Conservation (phyloP, 2,888 invertebrate species). For the Cordylochernes scorpioides region DNA sequence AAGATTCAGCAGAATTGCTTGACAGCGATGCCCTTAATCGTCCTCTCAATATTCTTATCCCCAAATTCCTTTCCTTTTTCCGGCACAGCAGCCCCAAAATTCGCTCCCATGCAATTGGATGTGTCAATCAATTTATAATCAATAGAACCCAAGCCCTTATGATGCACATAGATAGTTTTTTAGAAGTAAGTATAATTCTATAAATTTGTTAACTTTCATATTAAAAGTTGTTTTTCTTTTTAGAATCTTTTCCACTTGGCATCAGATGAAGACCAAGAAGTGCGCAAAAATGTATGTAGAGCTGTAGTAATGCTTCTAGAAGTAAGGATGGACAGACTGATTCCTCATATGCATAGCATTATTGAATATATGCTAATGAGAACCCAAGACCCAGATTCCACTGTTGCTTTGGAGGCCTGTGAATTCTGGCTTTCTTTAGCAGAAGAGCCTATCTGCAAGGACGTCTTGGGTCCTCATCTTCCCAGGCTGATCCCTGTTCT, state of each 20-base stretch:
- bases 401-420: conserved; percentile 88
- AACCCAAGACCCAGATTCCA: conserved; percentile 67
- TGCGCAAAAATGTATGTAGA: conserved; percentile 89
- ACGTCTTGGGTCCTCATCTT: conserved; percentile 59
- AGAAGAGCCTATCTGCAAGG: conserved; percentile 74
- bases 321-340: conserved; percentile 71
- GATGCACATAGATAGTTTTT: conserved; percentile 72
- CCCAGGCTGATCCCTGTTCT: conserved; percentile 63
- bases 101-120: conserved; percentile 82
- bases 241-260: conserved; percentile 74
- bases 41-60: conserved; percentile 76
- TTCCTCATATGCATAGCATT: conserved; percentile 82
- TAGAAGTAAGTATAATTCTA: conserved; percentile 37
- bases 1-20: conserved; percentile 78
- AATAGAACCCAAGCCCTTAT: conserved; percentile 74
- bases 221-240: conserved; percentile 7
- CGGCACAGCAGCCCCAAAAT: conserved; percentile 80
- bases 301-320: conserved; percentile 86
- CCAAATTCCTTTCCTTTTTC: conserved; percentile 91
- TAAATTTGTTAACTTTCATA: no score
- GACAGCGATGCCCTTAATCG: conserved; percentile 64
- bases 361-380: conserved; percentile 92
- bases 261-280: conserved; percentile 82
- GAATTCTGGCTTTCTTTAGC: conserved; percentile 96
- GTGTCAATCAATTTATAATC: conserved; percentile 94